Base-by-base conservation (phyloP, 1,140 invertebrate species). In the Euura saliciscinereae region DNA sequence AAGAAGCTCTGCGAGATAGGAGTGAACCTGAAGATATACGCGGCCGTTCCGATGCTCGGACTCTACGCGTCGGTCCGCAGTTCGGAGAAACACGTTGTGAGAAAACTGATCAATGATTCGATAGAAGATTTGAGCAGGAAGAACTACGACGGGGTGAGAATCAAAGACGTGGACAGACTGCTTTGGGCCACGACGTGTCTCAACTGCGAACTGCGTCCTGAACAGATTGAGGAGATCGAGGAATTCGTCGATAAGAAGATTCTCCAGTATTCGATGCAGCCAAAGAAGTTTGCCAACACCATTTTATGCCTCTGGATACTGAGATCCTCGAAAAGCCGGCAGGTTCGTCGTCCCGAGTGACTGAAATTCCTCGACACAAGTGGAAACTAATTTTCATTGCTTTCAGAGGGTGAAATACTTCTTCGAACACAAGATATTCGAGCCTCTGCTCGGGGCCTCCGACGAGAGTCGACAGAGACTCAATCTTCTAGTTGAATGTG, bases 121-220 rank as follows among this genome's bases (percentile, higher is more conserved):
- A 71, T 76, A 10, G 6, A 67, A 65, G 6, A n/a, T n/a, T 44
- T 44, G 70, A 2, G 45, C 10, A 45, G 43, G 5, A 8, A n/a
- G n/a, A 64, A 65, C 73, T 45, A n/a, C 3, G 8, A 28, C 67
- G 2, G 43, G 70, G 66, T 67, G 11, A 67, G 66, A 67, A 5
- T 76, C 4, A 75, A 78, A 74, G 76, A 80, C 70, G 5, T 80
- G 2, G 74, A 74, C 44, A 74, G 68, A 45, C 70, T 75, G 43
- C 68, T 78, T 10, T 78, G 75, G 75, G 65, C 74, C 68, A 45
- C 65, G 2, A 71, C 74, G 65, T 65, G 65, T 45, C 66, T 80
- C 44, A 74, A 74, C 72, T 71, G 74, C 68, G 65, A 71, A 51
- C 43, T 74, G 28, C 28, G 28, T 28, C 45, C 70, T n/a, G 2